Conservation (phyloP, 2,113 vertebrate species). For the Sinocyclocheilus grahami region DNA sequence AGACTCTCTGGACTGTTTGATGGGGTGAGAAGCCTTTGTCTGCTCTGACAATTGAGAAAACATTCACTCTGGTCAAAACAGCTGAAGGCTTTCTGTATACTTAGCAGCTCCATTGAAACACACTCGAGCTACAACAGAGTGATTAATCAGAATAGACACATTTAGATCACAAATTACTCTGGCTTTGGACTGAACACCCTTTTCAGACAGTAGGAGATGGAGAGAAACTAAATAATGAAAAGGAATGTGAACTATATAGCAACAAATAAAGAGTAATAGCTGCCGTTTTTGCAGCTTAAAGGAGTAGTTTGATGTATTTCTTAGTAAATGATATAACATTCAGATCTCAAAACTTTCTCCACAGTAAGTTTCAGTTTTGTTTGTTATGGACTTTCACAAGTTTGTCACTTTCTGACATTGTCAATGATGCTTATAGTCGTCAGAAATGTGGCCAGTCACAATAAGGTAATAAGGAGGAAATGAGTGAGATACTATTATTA, state of each 20-base stretch:
- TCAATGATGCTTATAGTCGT: background rate
- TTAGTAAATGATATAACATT: background rate
- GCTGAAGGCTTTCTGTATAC: slow-evolving; percentile 55
- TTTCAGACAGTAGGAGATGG: background rate
- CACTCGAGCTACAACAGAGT: slow-evolving; percentile 6
- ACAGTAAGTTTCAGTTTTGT: background rate
- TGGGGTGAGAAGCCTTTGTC: slow-evolving; percentile 64
- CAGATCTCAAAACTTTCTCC: background rate
- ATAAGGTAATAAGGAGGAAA: too few species aligned
- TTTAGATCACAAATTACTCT: slow-evolving; percentile 51
- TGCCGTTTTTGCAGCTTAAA: background rate
- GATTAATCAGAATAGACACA: slow-evolving; percentile 54
- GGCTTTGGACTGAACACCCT: slow-evolving; percentile 23
- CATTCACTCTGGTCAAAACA: slow-evolving; percentile 44
- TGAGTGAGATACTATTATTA: background rate
- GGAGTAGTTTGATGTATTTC: too few species aligned
- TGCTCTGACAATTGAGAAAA: slow-evolving; percentile 50
- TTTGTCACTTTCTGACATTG: background rate
- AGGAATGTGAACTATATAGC: background rate
- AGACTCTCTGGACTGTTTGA: slow-evolving; percentile 59
- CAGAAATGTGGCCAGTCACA: background rate
- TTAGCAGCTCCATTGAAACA: slow-evolving; percentile 59
- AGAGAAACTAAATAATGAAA: background rate
- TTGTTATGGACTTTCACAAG: background rate
- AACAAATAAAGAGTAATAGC: background rate